Evolutionary conservation across 2,888 invertebrate genomes (phyloP).

Genomic region (Cosmia pyralina): DNA sequence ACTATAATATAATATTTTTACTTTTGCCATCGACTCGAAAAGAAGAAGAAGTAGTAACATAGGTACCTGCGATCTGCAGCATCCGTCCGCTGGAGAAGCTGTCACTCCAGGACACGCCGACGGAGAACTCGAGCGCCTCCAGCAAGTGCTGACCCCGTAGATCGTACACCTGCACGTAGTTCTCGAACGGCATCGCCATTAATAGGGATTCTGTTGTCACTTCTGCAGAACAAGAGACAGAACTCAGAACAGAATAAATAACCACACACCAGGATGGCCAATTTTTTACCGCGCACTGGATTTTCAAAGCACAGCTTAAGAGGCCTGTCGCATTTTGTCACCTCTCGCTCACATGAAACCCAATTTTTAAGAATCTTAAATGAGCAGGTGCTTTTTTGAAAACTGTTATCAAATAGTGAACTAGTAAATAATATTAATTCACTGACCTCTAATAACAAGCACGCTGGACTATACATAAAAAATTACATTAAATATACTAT

Average conservation of each 20-base stretch:
- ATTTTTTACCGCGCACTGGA: too few relatives aligned
- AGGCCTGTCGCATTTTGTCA: too few relatives aligned
- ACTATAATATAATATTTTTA: background rate
- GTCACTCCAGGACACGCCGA: slow-evolving; percentile 78
- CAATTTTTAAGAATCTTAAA: too few relatives aligned
- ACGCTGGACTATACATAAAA: too few relatives aligned
- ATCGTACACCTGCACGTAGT: slow-evolving; percentile 93
- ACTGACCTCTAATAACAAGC: too few relatives aligned
- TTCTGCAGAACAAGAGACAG: slow-evolving; percentile 81
- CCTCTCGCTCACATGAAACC: too few relatives aligned
- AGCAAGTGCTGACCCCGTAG: slow-evolving; percentile 92
- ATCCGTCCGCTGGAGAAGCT: slow-evolving; percentile 86
- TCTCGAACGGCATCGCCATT: slow-evolving; percentile 94
- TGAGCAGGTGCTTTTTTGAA: too few relatives aligned
- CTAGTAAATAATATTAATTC: too few relatives aligned
- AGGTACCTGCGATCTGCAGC: slow-evolving; percentile 91
- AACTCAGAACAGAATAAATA: background rate
- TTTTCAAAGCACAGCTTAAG: too few relatives aligned
- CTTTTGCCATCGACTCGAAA: background rate
- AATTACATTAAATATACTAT: too few relatives aligned
- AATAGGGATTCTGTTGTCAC: slow-evolving; percentile 93
- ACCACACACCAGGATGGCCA: too few relatives aligned
- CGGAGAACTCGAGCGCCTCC: slow-evolving; percentile 91
- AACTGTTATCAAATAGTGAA: too few relatives aligned
- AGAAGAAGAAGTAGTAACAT: background rate